phyloP scores from a whole-genome alignment of 2,888 invertebrate species.

The Iselma pallidipennis region DNA sequence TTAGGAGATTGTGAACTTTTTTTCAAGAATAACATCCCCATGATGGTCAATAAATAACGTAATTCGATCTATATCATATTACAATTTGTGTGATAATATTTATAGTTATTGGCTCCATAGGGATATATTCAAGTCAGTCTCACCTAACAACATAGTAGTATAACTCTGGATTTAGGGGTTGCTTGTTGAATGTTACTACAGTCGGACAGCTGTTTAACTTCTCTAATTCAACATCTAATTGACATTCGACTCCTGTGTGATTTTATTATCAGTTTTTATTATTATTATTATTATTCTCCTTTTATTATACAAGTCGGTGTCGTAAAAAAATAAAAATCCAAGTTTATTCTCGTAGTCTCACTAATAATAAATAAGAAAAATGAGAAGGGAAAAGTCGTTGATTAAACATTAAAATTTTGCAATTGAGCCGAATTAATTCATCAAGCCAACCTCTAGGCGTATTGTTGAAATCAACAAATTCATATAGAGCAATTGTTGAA shows the following conservation, averaged over 20 bases:
- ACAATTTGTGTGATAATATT: slow-evolving; percentile 46
- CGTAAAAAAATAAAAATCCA: not conserved
- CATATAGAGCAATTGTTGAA: not conserved
- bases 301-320: slow-evolving; percentile 1
- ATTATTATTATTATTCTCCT: not conserved
- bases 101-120: slow-evolving; percentile 45
- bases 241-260: slow-evolving; percentile 41
- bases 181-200: slow-evolving; percentile 30
- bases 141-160: slow-evolving; percentile 32
- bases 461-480: slow-evolving; percentile 46
- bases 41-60: slow-evolving; percentile 15
- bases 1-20: not conserved
- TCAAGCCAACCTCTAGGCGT: slow-evolving; percentile 48
- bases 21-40: not conserved
- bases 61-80: slow-evolving; percentile 28
- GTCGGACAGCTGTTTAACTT: slow-evolving; percentile 43
- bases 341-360: not conserved
- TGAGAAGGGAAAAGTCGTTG: not conserved
- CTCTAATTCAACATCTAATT: slow-evolving; percentile 43
- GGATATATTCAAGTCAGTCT: slow-evolving; percentile 30
- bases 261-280: slow-evolving; percentile 33
- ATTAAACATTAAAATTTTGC: not conserved
- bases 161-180: slow-evolving; percentile 33
- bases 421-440: not conserved
- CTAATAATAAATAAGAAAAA: no score